Evolutionary conservation across 2,113 vertebrate genomes (phyloP), one percentile per base, ranked within the genome.

Genomic region (Miniopterus natalensis): DNA sequence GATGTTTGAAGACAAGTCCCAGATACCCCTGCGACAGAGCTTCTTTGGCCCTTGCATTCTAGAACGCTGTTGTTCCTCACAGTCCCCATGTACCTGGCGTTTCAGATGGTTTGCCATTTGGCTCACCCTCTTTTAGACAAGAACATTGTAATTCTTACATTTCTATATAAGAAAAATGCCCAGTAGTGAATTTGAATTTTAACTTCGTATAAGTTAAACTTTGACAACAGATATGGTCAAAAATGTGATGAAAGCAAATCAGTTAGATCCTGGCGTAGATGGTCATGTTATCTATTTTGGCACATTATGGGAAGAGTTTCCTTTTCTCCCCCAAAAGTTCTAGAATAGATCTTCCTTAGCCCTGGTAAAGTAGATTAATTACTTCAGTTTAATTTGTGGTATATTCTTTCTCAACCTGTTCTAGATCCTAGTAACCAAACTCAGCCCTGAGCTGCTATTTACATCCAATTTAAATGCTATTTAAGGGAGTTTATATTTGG

Each of bases 361-460:
- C 20, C 29, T 84, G 55, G 40, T 57, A 20, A 88, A 95, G 88
- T 74, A 70, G 45, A 92, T 93, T 88, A 81, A 73, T 92, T 84
- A 90, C 21, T 66, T 81, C 65, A 92, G n/a, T 5, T 79, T 65
- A 87, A 77, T 88, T 65, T 53, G 83, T 55, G 29, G 8, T 57
- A 40, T 74, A 31, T 23, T 66, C 25, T 81, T 90, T 96, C 23
- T 92, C 51, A 18, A 94, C 55, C 7, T 23, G 8, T 47, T 57
- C 12, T 57, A 78, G 29, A 45, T 83, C 42, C 11, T 78, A n/a
- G 75, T 59, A 92, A 73, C 36, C 59, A 92, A 61, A 63, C 29
- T 77, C 68, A 80, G 65, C 17, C 36, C 36, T 2, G 15, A 88
- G 29, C 53, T 83, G 45, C 79, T 83, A 63, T 63, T 83, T 63